Base-by-base conservation (phyloP, 2,888 invertebrate genomes). In the Hetaerina titia region DNA sequence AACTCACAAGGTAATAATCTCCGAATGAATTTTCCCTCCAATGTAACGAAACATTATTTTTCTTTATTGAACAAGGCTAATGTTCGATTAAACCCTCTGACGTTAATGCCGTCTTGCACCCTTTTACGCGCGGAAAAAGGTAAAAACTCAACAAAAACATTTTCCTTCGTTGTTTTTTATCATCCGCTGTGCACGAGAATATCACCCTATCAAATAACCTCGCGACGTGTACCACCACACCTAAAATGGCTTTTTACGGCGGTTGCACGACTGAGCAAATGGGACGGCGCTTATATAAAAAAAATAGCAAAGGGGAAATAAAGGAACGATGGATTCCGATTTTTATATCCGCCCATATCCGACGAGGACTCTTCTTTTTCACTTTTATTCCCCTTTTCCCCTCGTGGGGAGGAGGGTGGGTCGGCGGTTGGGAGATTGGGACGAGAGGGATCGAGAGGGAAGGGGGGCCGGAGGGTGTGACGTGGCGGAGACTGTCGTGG, bases 181-280 rank as follows among this genome's bases (percentile, higher is more conserved):
- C 81, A 74, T 74, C n/a, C 19, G 8, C 74, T 25, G 17, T 22
- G 69, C 7, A 69, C 7, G 25, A 22, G 31, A 13, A 31, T 81
- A 81, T 81, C 31, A 81, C 81, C 81, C 31, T 31, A 31, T 81
- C 25, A 31, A 31, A 81, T 81, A 25, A 4, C 69, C 69, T n/a
- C n/a, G n/a, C 15, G 69, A n/a, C 69, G 69, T 69, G 69, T 69
- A n/a, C n/a, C 69, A 69, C 31, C 81, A 15, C 81, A 31, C 81
- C 81, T 81, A 81, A 69, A 31, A 31, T 31, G 81, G 81, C 81
- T 25, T 81, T 81, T 81, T 81, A 81, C 81, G 81, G 81, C 81
- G 22, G 25, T 31, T 31, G 31, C 81, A 81, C 31, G 81, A 31
- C 8, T 81, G 81, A 81, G 81, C 31, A 31, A 81, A 81, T 81